Conservation (phyloP, 2,888 invertebrate species). For the Chironomus riparius region DNA sequence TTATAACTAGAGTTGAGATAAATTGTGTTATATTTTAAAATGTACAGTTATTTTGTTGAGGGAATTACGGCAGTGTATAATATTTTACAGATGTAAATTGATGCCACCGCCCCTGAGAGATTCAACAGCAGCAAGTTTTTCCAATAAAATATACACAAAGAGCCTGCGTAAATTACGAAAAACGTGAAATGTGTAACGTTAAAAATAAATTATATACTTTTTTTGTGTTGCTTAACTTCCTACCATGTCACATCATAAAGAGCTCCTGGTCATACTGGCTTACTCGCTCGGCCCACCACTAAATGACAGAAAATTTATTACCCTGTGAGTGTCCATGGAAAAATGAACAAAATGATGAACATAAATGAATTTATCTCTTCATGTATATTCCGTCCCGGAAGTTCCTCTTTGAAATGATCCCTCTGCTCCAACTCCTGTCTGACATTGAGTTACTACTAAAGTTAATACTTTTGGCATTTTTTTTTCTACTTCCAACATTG, state of each 20-base stretch:
- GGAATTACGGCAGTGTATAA: not conserved
- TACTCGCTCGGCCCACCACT: not conserved
- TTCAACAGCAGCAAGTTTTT: not conserved
- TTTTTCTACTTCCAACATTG: too few relatives aligned
- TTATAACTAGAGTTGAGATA: not conserved
- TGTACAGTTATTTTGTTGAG: not conserved
- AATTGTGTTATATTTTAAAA: constrained; percentile 1
- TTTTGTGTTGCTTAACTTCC: not conserved
- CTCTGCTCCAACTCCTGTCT: not conserved
- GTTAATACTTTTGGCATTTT: constrained; percentile 22
- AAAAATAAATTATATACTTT: constrained; percentile 12
- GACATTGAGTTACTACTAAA: constrained; percentile 19
- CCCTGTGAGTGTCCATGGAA: constrained; percentile 4
- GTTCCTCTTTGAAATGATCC: too few relatives aligned
- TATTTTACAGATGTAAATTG: constrained; percentile 13
- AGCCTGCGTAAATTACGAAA: constrained; percentile 13
- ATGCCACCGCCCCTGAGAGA: constrained; percentile 14
- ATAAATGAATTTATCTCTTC: constrained; percentile 18
- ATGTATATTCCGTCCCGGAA: not conserved
- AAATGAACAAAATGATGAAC: constrained; percentile 16
- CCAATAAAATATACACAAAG: not conserved
- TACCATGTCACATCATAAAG: constrained; percentile 5
- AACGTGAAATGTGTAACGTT: not conserved
- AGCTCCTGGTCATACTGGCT: constrained; percentile 1
- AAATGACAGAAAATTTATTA: constrained; percentile 25